phyloP scores from a whole-genome alignment of 2,888 invertebrate genomes.

The Pachymerium ferrugineum region DNA sequence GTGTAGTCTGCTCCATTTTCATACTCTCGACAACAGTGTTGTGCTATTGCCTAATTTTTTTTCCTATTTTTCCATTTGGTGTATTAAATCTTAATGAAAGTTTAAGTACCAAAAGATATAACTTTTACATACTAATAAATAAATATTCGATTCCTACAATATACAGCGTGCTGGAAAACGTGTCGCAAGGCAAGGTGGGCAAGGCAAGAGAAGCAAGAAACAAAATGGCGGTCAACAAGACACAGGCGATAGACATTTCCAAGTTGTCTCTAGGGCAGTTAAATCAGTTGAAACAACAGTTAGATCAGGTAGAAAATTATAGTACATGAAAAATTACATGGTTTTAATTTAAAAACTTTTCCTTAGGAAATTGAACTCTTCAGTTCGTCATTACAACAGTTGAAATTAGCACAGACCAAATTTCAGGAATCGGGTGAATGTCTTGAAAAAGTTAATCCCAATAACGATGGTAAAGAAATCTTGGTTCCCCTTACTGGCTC shows the following conservation, averaged over 20 bases:
- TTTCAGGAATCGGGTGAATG: constrained; percentile 82
- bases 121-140: no score
- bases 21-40: neutral
- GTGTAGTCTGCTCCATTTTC: constrained; percentile 20
- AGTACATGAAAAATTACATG: neutral
- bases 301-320: constrained; percentile 80
- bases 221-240: constrained; percentile 35
- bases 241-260: constrained; percentile 71
- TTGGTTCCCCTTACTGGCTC: constrained; percentile 92
- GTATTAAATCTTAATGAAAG: no score
- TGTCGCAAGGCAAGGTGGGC: neutral
- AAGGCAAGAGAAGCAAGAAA: neutral
- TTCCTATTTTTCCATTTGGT: neutral
- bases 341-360: constrained; percentile 32
- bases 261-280: constrained; percentile 74
- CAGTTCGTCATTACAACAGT: constrained; percentile 39
- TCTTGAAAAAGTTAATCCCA: constrained; percentile 69
- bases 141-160: no score
- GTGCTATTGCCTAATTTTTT: neutral
- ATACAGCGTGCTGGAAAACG: neutral
- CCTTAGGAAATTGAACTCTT: constrained; percentile 60
- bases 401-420: constrained; percentile 71
- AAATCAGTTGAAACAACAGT: constrained; percentile 74
- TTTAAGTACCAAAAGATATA: no score
- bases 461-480: constrained; percentile 72